Base-by-base conservation (phyloP, 2,888 invertebrate species). In the Eurytoma adleriae region DNA sequence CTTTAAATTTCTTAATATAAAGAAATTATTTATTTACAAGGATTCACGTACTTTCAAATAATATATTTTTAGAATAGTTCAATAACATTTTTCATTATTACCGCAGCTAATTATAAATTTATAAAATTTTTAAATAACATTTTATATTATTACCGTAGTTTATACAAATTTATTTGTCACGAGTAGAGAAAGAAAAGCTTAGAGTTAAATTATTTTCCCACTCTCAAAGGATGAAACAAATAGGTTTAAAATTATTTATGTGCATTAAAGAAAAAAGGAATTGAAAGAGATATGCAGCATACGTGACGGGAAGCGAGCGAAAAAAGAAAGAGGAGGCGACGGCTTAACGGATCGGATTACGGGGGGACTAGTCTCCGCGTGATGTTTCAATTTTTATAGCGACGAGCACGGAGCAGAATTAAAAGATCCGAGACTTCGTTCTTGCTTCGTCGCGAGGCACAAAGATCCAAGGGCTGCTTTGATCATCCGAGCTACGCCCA, bases 371-470 rank as follows among this genome's bases (percentile, higher is more conserved):
- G 52, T 52, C 66, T 72, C 67, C 12, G 27, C 69, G 68, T 64
- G 69, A 64, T 69, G 79, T 74, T 69, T 79, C 64, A 79, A 79
- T 74, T 74, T 74, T 74, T 64, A 67, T 61, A 30, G 54, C 67
- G 24, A 48, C 68, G 18, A 68, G n/a, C 24, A 61, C 77, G 12
- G 14, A 30, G 52, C 50, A 57, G 71, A 57, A 62, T 66, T 69
- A 69, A 66, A 66, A 64, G 40, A 57, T 64, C 52, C 12, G 18
- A 77, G 40, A 40, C 64, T 52, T 10, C 40, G 18, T 7, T 24
- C 48, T 48, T 2, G 61, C 61, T 3, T 30, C 2, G 4, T 3
- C 30, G 30, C 30, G 30, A 30, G 4, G 4, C 30, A 30, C 30
- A 30, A 30, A 30, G 30, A 30, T 30, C 30, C 30, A 2, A 4